Evolutionary conservation across 2,113 vertebrate species (phyloP).

Genomic region (Oreochromis niloticus): DNA sequence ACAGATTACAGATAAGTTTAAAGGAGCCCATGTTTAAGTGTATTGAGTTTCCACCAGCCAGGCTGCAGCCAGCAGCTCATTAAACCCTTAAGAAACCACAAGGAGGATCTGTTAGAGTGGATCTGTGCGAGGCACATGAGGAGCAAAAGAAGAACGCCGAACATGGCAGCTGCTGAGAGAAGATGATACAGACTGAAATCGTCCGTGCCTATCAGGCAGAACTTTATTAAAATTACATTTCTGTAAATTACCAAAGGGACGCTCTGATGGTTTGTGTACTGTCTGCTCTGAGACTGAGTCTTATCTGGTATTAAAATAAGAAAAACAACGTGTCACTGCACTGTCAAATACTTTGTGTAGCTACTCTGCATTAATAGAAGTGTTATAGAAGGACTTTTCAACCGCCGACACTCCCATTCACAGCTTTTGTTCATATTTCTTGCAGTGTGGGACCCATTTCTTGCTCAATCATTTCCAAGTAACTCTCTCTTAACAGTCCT

Average conservation of each 20-base stretch:
- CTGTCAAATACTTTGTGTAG: not conserved
- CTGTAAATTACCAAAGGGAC: not conserved
- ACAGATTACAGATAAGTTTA: not conserved
- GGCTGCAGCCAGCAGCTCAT: not conserved
- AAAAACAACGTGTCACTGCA: not conserved
- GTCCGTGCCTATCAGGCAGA: not conserved
- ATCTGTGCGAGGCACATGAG: fast-evolving
- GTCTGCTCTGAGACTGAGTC: not conserved
- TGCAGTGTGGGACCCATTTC: not conserved
- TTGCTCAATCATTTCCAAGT: not conserved
- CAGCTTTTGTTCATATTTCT: not conserved
- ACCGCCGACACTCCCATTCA: fast-evolving
- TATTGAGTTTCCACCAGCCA: not conserved
- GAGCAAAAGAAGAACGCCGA: fast-evolving
- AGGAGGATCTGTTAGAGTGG: not conserved
- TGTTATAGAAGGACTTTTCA: not conserved
- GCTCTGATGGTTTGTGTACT: fast-evolving
- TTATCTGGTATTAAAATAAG: not conserved
- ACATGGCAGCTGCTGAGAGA: not conserved
- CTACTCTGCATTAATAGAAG: not conserved
- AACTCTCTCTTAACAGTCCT: not conserved
- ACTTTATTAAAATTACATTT: not conserved
- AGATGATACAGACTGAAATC: not conserved
- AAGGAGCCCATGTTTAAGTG: not conserved
- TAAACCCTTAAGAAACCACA: conserved; percentile 22